Conservation (phyloP, 2,113 vertebrate species). For the Myotis yumanensis region DNA sequence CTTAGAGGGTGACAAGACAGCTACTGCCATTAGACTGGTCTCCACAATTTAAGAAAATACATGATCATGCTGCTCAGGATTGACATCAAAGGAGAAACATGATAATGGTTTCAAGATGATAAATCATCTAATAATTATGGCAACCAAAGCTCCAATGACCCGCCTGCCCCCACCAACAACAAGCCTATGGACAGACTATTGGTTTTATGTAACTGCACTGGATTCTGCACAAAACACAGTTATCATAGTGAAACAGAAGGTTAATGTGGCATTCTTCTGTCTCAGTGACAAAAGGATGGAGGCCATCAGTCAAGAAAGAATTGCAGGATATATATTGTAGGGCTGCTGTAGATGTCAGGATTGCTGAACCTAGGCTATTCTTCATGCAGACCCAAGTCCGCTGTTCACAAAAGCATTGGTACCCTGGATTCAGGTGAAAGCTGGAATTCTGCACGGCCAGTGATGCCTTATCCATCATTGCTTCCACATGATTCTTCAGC, state of each 20-base stretch:
- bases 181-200: not conserved
- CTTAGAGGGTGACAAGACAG: not conserved
- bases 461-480: not conserved
- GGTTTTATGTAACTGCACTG: conserved; percentile 36
- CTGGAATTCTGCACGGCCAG: not conserved
- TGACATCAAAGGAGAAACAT: conserved; percentile 28
- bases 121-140: conserved; percentile 40
- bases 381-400: conserved; percentile 28
- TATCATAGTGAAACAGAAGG: conserved; percentile 70
- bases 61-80: not conserved
- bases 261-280: conserved; percentile 60
- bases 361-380: not conserved
- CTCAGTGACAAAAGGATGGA: conserved; percentile 56
- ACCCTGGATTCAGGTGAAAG: conserved; percentile 15
- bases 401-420: not conserved
- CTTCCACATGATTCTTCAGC: not conserved
- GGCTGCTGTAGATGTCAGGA: conserved; percentile 19
- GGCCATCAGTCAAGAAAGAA: conserved; percentile 57
- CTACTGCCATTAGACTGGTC: not conserved
- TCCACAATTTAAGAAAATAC: not conserved
- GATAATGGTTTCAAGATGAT: conserved; percentile 20
- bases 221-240: conserved; percentile 54
- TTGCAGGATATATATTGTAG: conserved; percentile 13
- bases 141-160: conserved; percentile 39
- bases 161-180: not conserved